These are phyloP conservation scores for Apodemia hepburni DNA, from an alignment of 2,888 invertebrate species.

Conservation along the genomic window DNA sequence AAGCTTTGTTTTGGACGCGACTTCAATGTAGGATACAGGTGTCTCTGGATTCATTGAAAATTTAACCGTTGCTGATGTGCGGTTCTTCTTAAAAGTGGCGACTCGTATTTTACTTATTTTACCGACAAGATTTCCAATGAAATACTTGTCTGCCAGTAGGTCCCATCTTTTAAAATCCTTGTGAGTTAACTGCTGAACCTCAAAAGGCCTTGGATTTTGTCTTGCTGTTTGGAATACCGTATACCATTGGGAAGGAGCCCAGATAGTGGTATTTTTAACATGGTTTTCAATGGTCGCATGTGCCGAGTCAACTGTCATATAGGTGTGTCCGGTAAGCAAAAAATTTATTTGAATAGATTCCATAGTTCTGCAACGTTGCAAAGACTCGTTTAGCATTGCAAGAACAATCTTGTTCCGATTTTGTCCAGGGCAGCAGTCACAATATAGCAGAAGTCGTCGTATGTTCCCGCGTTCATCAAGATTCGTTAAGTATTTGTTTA, in stretches of 20 bases:
- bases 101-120: constrained; percentile 24
- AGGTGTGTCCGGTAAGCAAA: constrained; percentile 23
- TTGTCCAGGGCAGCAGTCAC: constrained; percentile 37
- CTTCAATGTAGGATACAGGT: constrained; percentile 2
- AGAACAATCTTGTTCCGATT: constrained; percentile 35
- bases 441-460: constrained; percentile 31
- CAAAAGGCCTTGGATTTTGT: constrained; percentile 19
- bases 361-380: constrained; percentile 24
- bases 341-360: constrained; percentile 23
- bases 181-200: constrained; percentile 5
- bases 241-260: constrained; percentile 28
- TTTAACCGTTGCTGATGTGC: constrained; percentile 13
- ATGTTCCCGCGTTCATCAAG: constrained; percentile 25
- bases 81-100: constrained; percentile 22
- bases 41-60: constrained; percentile 12
- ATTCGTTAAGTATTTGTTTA: too few species aligned
- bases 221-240: constrained; percentile 24
- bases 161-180: constrained; percentile 3
- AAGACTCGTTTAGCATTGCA: constrained; percentile 27
- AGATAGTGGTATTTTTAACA: constrained; percentile 26
- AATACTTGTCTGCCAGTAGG: constrained; percentile 20
- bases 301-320: constrained; percentile 26
- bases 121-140: constrained; percentile 20
- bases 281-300: constrained; percentile 27
- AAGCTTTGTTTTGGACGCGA: constrained; percentile 11